Evolutionary conservation across 2,888 invertebrate species (phyloP), one percentile per base, ranked within the genome.

Genomic region (Eubasilissa splendida): DNA sequence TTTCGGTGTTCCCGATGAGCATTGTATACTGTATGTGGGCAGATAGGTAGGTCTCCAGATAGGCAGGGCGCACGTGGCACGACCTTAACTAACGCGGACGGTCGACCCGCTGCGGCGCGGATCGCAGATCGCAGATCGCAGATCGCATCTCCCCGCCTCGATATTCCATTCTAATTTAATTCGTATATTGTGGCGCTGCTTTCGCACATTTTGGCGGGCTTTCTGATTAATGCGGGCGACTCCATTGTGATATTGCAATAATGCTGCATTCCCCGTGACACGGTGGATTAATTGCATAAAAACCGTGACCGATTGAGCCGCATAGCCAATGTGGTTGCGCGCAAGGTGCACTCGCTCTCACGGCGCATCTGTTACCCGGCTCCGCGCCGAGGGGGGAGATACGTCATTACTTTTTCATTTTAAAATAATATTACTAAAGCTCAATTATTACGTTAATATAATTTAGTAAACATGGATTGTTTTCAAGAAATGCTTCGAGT

Each of bases 281-380:
- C 79, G 77, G 79, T 66, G 77, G 83, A 81, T 83, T 83, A 83
- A 83, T 81, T 81, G 79, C 77, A 80, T 78, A 81, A 81, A 81
- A 81, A 81, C 83, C 83, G 83, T 80, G 83, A 63, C 83, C 71
- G 75, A 83, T 83, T 65, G 83, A 79, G 79, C 75, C 79, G 82
- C 80, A 77, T 52, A 80, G 76, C 82, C 65, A 77, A 82, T 79
- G 80, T 65, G 74, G 66, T 73, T 33, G 12, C 42, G 60, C 70
- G 82, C 80, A 80, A 82, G 82, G 82, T 82, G 82, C 56, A 73
- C 53, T 9, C 54, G 56, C 56, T 59, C 73, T 70, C 63, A 54
- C 42, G 68, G 70, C 60, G 65, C 70, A 77, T 70, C 50, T 70
- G 70, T 52, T 70, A 70, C 75, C 75, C 31, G 1, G 8, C 11